Conservation (phyloP, 2,113 vertebrate species). For the Thamnophis sirtalis region DNA sequence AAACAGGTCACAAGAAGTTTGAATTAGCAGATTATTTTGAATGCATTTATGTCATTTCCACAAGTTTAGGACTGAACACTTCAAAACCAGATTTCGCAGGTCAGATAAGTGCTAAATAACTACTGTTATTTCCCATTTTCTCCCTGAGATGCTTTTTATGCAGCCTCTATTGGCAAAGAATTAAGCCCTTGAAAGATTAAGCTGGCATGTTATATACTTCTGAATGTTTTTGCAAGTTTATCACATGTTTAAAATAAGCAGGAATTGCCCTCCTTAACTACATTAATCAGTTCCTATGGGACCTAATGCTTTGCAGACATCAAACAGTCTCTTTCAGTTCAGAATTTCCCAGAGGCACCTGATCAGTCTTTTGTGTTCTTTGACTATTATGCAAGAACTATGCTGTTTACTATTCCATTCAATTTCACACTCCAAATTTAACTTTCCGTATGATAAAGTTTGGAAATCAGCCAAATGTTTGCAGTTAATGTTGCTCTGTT, state of each 20-base stretch:
- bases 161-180: neutral
- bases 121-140: neutral
- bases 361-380: neutral
- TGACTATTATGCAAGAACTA: neutral
- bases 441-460: neutral
- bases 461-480: neutral
- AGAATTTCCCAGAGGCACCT: too few relatives aligned
- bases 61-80: neutral
- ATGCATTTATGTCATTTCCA: neutral
- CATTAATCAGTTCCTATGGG: neutral
- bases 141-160: neutral
- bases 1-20: neutral
- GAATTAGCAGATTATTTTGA: neutral
- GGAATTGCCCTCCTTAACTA: neutral
- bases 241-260: neutral
- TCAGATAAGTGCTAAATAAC: neutral
- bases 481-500: fast-evolving
- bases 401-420: neutral
- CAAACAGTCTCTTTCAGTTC: neutral
- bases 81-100: neutral
- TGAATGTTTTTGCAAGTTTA: neutral
- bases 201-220: neutral
- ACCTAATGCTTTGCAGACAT: neutral
- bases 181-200: neutral
- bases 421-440: neutral